Percentiles rank a stretch among this genome's conserved stretches.
Evolutionary conservation across 2,113 vertebrate species (phyloP).

Genomic region (Regulus satrapa): DNA sequence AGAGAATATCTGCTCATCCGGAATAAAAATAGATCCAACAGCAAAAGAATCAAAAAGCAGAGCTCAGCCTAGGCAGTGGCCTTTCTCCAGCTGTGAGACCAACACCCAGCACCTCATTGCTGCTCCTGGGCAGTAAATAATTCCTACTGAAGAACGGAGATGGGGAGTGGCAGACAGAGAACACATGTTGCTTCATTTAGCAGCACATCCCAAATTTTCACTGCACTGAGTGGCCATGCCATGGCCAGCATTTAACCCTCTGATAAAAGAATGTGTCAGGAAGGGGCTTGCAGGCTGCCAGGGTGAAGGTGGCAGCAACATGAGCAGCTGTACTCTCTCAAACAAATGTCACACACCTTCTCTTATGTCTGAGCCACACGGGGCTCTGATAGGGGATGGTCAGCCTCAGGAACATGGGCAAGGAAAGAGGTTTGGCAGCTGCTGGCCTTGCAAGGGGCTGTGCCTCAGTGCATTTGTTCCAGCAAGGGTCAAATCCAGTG

Average conservation of each 20-base stretch:
- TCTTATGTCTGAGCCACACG: accelerated
- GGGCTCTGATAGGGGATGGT: background rate
- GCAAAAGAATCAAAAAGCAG: background rate
- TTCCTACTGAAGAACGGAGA: background rate
- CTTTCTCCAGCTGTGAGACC: background rate
- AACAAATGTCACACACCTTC: background rate
- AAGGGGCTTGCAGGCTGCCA: background rate
- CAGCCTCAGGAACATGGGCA: background rate
- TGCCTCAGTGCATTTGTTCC: background rate
- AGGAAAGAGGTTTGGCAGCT: background rate
- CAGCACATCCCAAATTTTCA: background rate
- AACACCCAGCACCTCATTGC: background rate
- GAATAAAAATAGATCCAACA: background rate
- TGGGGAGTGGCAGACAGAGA: background rate
- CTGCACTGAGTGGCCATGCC: background rate
- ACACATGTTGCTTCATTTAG: background rate
- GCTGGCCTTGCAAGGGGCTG: background rate
- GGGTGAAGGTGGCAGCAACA: accelerated
- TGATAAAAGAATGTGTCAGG: background rate
- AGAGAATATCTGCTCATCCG: background rate
- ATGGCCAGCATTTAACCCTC: background rate
- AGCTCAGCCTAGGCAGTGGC: accelerated
- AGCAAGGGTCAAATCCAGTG: background rate
- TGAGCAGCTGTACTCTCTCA: background rate
- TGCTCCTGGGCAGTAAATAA: background rate